Evolutionary conservation across 2,888 invertebrate genomes (phyloP).

Genomic region (Andrena bucephala): DNA sequence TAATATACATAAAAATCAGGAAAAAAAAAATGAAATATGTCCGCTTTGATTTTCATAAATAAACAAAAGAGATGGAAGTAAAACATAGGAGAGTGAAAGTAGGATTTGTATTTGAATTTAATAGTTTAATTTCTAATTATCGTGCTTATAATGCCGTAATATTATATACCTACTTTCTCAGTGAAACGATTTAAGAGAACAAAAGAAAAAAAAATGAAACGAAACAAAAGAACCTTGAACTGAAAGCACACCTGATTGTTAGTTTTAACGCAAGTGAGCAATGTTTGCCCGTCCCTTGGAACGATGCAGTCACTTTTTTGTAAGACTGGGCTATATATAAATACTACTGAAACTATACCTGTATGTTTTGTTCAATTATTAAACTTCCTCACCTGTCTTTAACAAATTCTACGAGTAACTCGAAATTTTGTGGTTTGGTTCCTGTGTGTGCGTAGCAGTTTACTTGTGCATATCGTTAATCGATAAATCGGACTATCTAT

Average conservation of each 20-base stretch:
- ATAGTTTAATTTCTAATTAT: conserved; percentile 84
- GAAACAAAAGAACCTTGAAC: conserved; percentile 72
- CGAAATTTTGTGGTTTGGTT: conserved; percentile 69
- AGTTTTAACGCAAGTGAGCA: conserved; percentile 82
- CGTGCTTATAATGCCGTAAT: conserved; percentile 83
- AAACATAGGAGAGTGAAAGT: conserved; percentile 84
- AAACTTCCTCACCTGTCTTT: conserved; percentile 76
- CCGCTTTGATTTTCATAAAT: conserved; percentile 83
- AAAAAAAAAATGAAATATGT: conserved; percentile 77
- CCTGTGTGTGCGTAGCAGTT: conserved; percentile 72
- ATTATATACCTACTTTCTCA: conserved; percentile 83
- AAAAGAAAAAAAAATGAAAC: background rate
- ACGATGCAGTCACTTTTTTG: conserved; percentile 84
- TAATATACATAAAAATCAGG: conserved; percentile 72
- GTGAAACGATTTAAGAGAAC: conserved; percentile 68
- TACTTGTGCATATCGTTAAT: conserved; percentile 71
- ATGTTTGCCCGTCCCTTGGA: conserved; percentile 84
- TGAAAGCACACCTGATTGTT: conserved; percentile 83
- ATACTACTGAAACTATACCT: conserved; percentile 84
- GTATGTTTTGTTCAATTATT: conserved; percentile 83
- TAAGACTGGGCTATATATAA: conserved; percentile 85
- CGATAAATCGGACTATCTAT: conserved; percentile 64
- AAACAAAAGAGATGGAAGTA: conserved; percentile 73
- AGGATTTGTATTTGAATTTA: conserved; percentile 84
- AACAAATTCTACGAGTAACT: conserved; percentile 77